Percentiles rank a stretch among this genome's conserved stretches.
Evolutionary conservation across 2,888 invertebrate genomes (phyloP).

Genomic region (Bombylius major): DNA sequence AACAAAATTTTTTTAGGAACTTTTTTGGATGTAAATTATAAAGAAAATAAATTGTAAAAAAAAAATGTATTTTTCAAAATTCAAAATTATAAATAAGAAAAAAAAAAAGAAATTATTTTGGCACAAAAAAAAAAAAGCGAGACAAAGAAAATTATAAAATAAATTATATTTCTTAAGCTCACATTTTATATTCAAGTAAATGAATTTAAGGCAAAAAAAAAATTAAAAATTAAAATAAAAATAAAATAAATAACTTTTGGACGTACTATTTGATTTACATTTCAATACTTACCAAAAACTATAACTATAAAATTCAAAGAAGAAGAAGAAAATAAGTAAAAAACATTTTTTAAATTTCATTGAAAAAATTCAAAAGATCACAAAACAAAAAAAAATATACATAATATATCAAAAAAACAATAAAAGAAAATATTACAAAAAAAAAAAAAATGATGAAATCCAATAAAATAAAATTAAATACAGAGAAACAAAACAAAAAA

Average conservation of each 20-base stretch:
- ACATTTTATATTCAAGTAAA: neutral
- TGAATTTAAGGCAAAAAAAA: too few relatives aligned
- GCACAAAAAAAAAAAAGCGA: neutral
- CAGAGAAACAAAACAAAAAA: neutral
- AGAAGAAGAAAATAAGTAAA: too few relatives aligned
- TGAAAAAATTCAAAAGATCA: too few relatives aligned
- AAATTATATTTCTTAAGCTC: slow-evolving; percentile 2
- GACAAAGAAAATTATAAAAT: neutral
- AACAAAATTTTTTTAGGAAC: neutral
- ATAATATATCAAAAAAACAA: too few relatives aligned
- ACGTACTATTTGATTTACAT: too few relatives aligned
- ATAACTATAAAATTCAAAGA: too few relatives aligned
- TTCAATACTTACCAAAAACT: too few relatives aligned
- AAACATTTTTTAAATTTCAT: too few relatives aligned
- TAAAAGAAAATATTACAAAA: too few relatives aligned
- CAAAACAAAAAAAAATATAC: too few relatives aligned
- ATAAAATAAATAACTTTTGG: too few relatives aligned
- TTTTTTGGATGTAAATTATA: neutral
- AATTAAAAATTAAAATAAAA: too few relatives aligned
- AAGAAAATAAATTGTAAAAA: neutral
- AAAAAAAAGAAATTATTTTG: neutral
- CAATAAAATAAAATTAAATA: neutral
- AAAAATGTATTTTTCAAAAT: neutral
- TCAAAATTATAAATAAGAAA: neutral
- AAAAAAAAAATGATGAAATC: neutral